These are phyloP conservation scores for Styela clava DNA, from an alignment of 23 tunicate genomes.

Conservation along the genomic window DNA sequence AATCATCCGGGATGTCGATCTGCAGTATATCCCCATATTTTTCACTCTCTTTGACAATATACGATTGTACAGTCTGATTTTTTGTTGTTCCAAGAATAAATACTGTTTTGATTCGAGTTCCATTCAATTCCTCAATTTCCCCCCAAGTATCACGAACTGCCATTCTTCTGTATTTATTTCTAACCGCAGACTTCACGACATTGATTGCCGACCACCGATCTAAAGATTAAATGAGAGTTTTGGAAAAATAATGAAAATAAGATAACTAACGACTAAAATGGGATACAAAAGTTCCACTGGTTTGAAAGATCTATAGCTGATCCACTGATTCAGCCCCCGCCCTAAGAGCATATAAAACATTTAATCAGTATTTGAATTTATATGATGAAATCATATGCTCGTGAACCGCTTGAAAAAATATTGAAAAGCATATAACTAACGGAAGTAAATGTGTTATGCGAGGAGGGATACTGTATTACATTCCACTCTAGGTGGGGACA, in stretches of 20 bases:
- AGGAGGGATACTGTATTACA: no score
- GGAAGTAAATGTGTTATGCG: no score
- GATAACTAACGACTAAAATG: background rate
- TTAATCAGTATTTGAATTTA: background rate
- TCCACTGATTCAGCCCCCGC: no score
- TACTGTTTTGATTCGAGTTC: conserved; percentile 8
- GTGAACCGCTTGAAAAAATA: background rate
- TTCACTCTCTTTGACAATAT: conserved; percentile 2
- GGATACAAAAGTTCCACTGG: background rate
- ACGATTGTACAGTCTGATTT: background rate
- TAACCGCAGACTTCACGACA: background rate
- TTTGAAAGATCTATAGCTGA: background rate
- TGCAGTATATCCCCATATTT: background rate
- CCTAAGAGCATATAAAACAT: background rate
- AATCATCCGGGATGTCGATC: background rate
- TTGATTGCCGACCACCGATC: conserved; percentile 4
- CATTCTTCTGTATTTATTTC: conserved; percentile 26
- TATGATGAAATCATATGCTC: background rate
- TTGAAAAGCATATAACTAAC: no score
- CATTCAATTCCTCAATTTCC: background rate
- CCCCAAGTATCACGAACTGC: conserved; percentile 34
- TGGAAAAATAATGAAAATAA: background rate
- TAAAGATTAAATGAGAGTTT: no score
- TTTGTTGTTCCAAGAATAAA: conserved; percentile 10
- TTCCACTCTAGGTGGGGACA: no score